These are phyloP conservation scores for Sylvia atricapilla DNA, from an alignment of 2,113 vertebrate species.

Conservation along the genomic window DNA sequence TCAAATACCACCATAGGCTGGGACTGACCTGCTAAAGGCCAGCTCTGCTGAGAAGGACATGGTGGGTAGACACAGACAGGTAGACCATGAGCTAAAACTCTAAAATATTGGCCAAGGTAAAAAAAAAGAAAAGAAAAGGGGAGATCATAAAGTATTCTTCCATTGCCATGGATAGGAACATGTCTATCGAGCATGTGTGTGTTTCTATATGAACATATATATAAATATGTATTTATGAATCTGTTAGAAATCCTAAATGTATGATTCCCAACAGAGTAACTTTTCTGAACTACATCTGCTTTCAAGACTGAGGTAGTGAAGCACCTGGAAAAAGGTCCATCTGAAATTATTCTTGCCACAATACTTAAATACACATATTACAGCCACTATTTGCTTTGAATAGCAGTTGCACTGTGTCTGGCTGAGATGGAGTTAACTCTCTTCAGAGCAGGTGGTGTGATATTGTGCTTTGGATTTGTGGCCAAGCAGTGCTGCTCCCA, in stretches of 20 bases:
- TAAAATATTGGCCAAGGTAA: not conserved
- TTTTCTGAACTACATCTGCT: not conserved
- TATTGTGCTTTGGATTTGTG: not conserved
- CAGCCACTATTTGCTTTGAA: not conserved
- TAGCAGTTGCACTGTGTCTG: not conserved
- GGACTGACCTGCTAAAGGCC: not conserved
- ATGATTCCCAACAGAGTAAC: not conserved
- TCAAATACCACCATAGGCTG: not conserved
- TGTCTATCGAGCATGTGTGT: accelerated
- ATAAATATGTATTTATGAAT: not conserved
- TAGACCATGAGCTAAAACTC: not conserved
- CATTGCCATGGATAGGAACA: not conserved
- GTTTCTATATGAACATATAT: not conserved
- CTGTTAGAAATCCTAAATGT: not conserved
- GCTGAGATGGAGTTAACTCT: not conserved
- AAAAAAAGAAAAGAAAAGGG: not conserved
- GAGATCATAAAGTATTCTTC: not conserved
- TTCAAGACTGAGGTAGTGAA: not conserved
- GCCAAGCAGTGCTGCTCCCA: not conserved
- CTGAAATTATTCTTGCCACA: not conserved
- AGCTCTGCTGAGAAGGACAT: not conserved
- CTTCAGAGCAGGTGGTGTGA: not conserved
- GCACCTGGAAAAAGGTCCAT: not conserved
- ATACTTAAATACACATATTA: not conserved
- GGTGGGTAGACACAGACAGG: not conserved